These are phyloP conservation scores for Erpetoichthys calabaricus DNA, from an alignment of 2,797 vertebrate species.

Conservation along the genomic window DNA sequence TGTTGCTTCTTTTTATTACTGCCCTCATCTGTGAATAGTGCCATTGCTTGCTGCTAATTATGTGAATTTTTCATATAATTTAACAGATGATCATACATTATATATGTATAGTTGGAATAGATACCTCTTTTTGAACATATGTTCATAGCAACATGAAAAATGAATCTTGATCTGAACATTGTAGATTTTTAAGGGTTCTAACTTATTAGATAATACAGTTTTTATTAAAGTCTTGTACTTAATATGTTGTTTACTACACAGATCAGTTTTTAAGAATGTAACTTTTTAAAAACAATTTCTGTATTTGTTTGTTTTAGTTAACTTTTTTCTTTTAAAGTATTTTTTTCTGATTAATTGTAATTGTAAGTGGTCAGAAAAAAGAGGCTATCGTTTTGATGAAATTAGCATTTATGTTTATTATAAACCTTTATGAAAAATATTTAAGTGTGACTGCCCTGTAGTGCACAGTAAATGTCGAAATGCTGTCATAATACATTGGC, in stretches of 20 bases:
- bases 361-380: constrained; percentile 6
- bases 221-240: constrained; percentile 32
- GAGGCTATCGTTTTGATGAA: constrained; percentile 8
- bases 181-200: constrained; percentile 33
- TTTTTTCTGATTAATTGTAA: constrained; percentile 6
- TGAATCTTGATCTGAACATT: constrained; percentile 22
- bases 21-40: constrained; percentile 11
- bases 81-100: constrained; percentile 23
- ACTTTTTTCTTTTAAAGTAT: constrained; percentile 12
- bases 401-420: constrained; percentile 9
- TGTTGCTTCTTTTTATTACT: constrained; percentile 8
- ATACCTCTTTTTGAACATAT: constrained; percentile 31
- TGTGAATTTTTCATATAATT: constrained; percentile 20
- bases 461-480: too few relatives aligned
- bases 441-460: not conserved
- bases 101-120: constrained; percentile 24
- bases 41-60: constrained; percentile 39
- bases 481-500: too few relatives aligned
- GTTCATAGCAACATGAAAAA: constrained; percentile 20
- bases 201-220: constrained; percentile 15
- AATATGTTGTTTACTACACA: constrained; percentile 22
- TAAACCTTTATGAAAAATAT: not conserved
- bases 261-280: constrained; percentile 36
- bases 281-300: constrained; percentile 33
- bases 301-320: constrained; percentile 26